Evolutionary conservation across 1,140 invertebrate genomes (phyloP), one percentile per base, ranked within the genome.

Genomic region (Zaprionus gabonicus): DNA sequence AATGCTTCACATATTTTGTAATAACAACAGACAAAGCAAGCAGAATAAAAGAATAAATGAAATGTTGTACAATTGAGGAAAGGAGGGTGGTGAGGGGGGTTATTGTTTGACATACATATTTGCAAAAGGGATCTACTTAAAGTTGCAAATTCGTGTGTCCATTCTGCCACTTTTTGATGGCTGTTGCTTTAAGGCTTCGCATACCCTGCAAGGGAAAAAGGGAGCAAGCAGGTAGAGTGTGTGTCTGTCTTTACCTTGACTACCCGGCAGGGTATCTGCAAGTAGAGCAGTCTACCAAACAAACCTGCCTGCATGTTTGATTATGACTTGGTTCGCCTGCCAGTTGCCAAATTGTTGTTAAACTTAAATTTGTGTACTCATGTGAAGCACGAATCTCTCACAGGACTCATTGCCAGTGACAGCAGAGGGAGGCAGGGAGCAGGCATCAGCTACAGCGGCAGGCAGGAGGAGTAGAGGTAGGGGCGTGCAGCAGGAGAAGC

Each of bases 271-370:
- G 62, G 62, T 38, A 53, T 55, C 23, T 38, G 31, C 10, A 1
- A 34, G 62, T 25, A 0, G 6, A 4, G 27, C n/a, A n/a, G 13
- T 25, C 27, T 7, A 7, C 9, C 31, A 9, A 9, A 20, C 15
- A 5, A 12, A 23, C 1, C 6, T 23, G n/a, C 17, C 9, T 12
- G 17, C 25, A 41, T 38, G 64, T 66, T 31, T 20, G 36, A 69
- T 76, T 78, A 82, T 82, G 69, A 74, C 59, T 81, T 64, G 67
- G 63, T 58, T 56, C 23, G 65, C 70, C 78, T 82, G 80, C 78
- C 74, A 82, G 76, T 70, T 82, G 75, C 63, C n/a, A 77, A 78
- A 74, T 82, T 82, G 80, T 82, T 82, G 63, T 57, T 49, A 58
- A 80, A 78, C 76, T 82, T 82, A 78, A 82, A 78, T 78, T 70